Base-by-base conservation (phyloP, 1,140 invertebrate species). In the Macrocentrus cingulum region DNA sequence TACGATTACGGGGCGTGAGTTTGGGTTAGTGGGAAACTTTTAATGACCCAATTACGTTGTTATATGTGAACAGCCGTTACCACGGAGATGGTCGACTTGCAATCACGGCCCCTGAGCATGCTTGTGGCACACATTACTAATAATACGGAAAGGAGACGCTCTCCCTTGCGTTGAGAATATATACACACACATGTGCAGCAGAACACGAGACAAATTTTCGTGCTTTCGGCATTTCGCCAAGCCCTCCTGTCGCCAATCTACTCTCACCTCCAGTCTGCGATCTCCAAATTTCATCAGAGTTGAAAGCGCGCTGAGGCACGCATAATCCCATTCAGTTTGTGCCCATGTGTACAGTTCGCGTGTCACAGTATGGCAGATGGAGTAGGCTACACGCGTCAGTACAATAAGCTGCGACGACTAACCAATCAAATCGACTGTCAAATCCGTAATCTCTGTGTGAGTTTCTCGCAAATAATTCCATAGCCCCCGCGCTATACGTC, bases 361-460 rank as follows among this genome's bases (percentile, higher is more conserved):
- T n/a, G 25, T 5, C 9, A 29, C 9, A 29, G 25, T 5, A 29
- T 29, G 25, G 11, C 37, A 7, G 13, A 13, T 29, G 39, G 18
- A 8, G 13, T 42, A 22, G 42, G 19, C 39, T n/a, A 37, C 29
- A 13, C 39, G 11, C 11, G 19, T 34, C 15, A 50, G 7, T 34
- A 13, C 18, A 13, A 13, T 41, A 65, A 69, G 16, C 29, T 70
- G 29, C 57, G 62, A 44, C 39, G 65, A 23, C 45, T 69, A 13
- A 68, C 66, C 7, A 63, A 64, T 51, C 53, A 61, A 57, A 56
- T 67, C 32, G 62, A 64, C 13, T 63, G 61, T 50, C 63, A 68
- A 58, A 78, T 81, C 44, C 73, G 83, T 63, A 80, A 83, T 66
- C 74, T 83, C 45, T 85, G 82, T 62, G 84, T 86, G 78, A 74